Evolutionary conservation across 2,797 vertebrate species (phyloP).

Genomic region (Diceros bicornis): DNA sequence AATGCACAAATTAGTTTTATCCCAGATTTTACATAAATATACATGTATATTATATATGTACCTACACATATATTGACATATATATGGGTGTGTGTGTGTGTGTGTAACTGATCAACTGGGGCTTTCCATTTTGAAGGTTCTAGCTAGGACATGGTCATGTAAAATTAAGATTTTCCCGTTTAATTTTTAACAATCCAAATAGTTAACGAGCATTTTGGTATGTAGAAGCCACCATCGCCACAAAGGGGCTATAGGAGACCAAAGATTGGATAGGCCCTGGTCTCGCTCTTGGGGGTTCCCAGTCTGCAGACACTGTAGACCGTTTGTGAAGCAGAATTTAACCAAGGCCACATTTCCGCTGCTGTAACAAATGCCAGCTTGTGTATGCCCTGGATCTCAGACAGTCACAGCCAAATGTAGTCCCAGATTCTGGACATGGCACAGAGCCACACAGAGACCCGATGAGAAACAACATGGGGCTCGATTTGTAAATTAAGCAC

Average conservation of each 20-base stretch:
- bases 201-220: neutral
- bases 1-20: neutral
- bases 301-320: neutral
- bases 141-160: neutral
- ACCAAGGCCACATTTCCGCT: neutral
- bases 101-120: neutral
- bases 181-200: neutral
- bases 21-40: neutral
- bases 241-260: neutral
- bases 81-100: neutral
- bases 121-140: neutral
- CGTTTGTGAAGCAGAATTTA: neutral
- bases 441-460: neutral
- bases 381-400: neutral
- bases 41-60: neutral
- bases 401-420: neutral
- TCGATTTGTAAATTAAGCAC: neutral
- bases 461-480: neutral
- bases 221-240: neutral
- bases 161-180: neutral
- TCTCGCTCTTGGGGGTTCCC: neutral
- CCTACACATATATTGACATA: neutral
- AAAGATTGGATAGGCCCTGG: neutral
- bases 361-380: accelerated
- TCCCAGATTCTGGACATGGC: neutral